phyloP scores from a whole-genome alignment of 2,797 vertebrate species.

The Myoxocephalus aenaeus region DNA sequence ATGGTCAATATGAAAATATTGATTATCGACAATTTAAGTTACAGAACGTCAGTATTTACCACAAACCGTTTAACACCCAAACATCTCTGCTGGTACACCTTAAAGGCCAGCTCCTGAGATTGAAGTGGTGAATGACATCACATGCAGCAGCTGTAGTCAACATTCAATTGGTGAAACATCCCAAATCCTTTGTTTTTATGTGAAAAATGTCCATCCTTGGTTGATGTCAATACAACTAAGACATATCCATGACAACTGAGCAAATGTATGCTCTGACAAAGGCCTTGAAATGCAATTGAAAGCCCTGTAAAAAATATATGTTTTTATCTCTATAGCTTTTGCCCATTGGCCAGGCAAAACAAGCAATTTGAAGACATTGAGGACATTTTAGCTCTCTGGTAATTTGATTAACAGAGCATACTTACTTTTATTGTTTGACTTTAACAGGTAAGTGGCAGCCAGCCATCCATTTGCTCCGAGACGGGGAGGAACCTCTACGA shows the following conservation, averaged over 20 bases:
- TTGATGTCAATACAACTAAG: no score
- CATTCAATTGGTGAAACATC: background rate
- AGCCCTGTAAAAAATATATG: no score
- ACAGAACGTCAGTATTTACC: slow-evolving; percentile 5
- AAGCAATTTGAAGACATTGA: background rate
- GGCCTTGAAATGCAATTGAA: background rate
- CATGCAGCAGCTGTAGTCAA: background rate
- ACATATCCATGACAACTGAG: background rate
- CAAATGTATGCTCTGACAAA: background rate
- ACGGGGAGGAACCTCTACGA: slow-evolving; percentile 88
- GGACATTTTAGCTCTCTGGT: background rate
- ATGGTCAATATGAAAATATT: slow-evolving; percentile 3
- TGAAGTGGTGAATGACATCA: background rate
- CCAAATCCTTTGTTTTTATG: background rate
- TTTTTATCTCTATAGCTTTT: background rate
- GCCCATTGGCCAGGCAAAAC: background rate
- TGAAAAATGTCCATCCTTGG: no score
- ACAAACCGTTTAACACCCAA: background rate
- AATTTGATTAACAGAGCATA: background rate
- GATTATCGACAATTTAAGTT: slow-evolving; percentile 16
- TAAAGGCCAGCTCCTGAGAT: background rate
- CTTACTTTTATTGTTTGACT: slow-evolving; percentile 5
- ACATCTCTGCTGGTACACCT: background rate
- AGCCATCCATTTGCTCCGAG: slow-evolving; percentile 89
- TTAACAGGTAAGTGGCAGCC: slow-evolving; percentile 84